These are phyloP conservation scores for Hoplostethus atlanticus DNA, from an alignment of 2,797 vertebrate genomes.

Conservation along the genomic window DNA sequence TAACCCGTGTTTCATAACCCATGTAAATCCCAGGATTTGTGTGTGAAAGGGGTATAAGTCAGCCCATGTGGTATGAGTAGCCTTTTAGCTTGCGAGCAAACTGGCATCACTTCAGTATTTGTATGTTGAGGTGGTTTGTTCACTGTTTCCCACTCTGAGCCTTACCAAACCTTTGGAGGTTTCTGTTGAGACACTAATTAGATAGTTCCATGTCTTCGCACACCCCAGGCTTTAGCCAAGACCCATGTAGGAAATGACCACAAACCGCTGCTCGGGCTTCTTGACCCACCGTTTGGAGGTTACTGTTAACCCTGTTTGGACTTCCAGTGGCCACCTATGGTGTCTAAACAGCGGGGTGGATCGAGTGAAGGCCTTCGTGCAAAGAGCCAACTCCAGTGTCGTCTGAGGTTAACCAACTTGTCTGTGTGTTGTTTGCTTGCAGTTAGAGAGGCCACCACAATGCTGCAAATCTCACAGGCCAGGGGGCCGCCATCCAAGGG, in stretches of 20 bases:
- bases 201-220: conserved; percentile 38
- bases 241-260: conserved; percentile 46
- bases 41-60: too few species aligned
- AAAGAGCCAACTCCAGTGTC: conserved; percentile 42
- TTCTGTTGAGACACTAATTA: conserved; percentile 35
- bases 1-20: too few species aligned
- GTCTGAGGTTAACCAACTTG: conserved; percentile 50
- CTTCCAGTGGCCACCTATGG: conserved; percentile 31
- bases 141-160: background rate
- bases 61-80: background rate
- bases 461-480: conserved; percentile 47
- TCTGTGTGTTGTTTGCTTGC: conserved; percentile 49
- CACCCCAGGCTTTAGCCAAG: conserved; percentile 32
- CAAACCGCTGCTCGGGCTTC: conserved; percentile 44
- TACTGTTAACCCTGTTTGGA: conserved; percentile 17
- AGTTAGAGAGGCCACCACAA: conserved; percentile 42
- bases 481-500: conserved; percentile 49
- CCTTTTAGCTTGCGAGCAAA: background rate
- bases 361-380: conserved; percentile 33
- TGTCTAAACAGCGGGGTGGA: conserved; percentile 29
- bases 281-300: conserved; percentile 23
- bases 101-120: background rate
- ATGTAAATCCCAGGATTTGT: too few species aligned
- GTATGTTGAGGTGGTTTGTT: background rate
- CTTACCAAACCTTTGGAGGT: conserved; percentile 1